phyloP scores from a whole-genome alignment of 1,140 invertebrate species.

The Tetragnatha versicolor region DNA sequence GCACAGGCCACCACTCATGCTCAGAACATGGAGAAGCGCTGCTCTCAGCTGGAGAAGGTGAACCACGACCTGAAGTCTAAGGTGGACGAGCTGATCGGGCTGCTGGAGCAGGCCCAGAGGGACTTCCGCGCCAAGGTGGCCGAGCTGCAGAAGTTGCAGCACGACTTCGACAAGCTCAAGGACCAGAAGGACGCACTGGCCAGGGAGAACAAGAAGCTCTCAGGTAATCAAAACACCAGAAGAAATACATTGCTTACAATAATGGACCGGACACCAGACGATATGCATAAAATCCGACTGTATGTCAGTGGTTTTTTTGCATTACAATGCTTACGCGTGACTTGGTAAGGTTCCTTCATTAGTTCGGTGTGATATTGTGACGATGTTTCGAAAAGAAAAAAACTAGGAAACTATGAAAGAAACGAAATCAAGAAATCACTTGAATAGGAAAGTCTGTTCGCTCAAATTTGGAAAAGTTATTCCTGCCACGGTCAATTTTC shows the following conservation, averaged over 20 bases:
- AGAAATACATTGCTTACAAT: neutral
- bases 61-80: constrained; percentile 78
- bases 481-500: no score
- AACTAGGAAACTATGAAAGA: no score
- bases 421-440: no score
- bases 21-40: constrained; percentile 89
- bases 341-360: no score
- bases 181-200: constrained; percentile 89
- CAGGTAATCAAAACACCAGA: constrained; percentile 73
- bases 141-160: constrained; percentile 83
- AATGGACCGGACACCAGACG: neutral
- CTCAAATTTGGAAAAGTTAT: no score
- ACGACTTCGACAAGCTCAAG: constrained; percentile 92
- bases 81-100: constrained; percentile 85
- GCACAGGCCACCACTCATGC: constrained; percentile 73
- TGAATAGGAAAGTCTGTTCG: no score
- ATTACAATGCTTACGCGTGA: neutral
- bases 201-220: constrained; percentile 94
- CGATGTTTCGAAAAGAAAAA: no score
- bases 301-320: neutral
- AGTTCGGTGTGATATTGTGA: no score
- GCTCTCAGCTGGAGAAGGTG: constrained; percentile 87
- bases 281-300: neutral
- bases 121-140: constrained; percentile 87
- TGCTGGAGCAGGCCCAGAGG: constrained; percentile 88